Percentiles rank a stretch among this genome's conserved stretches.
Conservation (phyloP, 2,888 invertebrate species). For the Carterocephalus palaemon region DNA sequence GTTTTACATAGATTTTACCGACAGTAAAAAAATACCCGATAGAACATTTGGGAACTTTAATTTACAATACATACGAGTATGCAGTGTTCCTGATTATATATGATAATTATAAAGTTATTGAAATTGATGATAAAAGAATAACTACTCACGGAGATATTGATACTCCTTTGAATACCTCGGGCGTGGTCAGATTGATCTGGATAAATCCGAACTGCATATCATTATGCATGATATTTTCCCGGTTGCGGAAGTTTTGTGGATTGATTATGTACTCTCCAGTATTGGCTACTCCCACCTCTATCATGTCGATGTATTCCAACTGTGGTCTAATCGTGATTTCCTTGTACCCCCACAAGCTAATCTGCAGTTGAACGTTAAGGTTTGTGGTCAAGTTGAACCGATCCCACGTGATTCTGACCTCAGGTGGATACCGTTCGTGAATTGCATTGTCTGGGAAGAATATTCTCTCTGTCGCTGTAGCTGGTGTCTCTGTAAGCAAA, state of each 20-base stretch:
- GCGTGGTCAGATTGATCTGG: conserved; percentile 91
- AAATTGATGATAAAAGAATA: background rate
- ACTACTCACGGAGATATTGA: conserved; percentile 85
- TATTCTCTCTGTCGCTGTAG: conserved; percentile 90
- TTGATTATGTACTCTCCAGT: conserved; percentile 85
- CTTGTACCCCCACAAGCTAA: conserved; percentile 93
- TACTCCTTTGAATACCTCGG: conserved; percentile 81
- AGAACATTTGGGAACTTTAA: no score
- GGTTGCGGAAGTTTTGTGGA: conserved; percentile 84
- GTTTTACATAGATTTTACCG: no score
- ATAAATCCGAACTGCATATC: conserved; percentile 92
- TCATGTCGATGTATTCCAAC: conserved; percentile 87
- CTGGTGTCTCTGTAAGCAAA: conserved; percentile 86
- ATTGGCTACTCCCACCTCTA: conserved; percentile 83
- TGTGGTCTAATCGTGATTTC: conserved; percentile 90
- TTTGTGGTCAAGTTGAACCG: conserved; percentile 91
- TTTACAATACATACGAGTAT: no score
- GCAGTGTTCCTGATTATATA: no score
- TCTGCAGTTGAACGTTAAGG: conserved; percentile 85
- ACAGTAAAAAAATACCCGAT: no score
- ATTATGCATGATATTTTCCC: conserved; percentile 82
- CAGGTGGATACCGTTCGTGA: conserved; percentile 84
- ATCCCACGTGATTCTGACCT: conserved; percentile 90
- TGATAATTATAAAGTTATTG: no score
- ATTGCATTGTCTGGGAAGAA: conserved; percentile 87